Percentiles rank a stretch among this genome's conserved stretches.
These are phyloP conservation scores for Petrocephalus schoutedeni DNA, from an alignment of 2,797 vertebrate genomes.

Conservation along the genomic window DNA sequence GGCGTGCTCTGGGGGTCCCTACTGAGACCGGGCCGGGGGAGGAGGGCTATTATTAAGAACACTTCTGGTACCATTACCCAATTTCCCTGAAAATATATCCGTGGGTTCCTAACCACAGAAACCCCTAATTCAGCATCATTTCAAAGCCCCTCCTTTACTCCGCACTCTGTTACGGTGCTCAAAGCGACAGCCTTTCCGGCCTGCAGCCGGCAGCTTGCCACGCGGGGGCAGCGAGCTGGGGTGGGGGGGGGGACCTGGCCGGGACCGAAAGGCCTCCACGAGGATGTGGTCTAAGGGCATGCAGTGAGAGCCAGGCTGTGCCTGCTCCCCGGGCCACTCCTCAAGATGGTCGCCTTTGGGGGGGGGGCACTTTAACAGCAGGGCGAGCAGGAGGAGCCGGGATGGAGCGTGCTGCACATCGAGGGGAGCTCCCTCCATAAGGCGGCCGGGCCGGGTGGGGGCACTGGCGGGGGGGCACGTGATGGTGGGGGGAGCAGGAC, in stretches of 20 bases:
- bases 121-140: slow-evolving; percentile 31
- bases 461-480: too few relatives aligned
- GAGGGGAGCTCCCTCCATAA: neutral
- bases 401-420: neutral
- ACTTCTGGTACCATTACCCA: slow-evolving; percentile 43
- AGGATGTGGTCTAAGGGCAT: neutral
- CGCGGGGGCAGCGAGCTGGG: neutral
- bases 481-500: neutral
- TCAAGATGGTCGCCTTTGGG: neutral
- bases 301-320: neutral
- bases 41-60: slow-evolving; percentile 45
- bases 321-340: neutral
- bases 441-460: neutral
- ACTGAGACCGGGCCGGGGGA: slow-evolving; percentile 24
- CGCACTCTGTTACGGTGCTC: neutral
- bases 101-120: slow-evolving; percentile 37
- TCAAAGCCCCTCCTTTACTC: neutral
- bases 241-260: neutral
- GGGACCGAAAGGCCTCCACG: neutral
- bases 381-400: neutral
- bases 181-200: neutral
- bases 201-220: neutral
- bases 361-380: neutral
- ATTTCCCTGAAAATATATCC: slow-evolving; percentile 42
- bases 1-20: slow-evolving; percentile 31